These are phyloP conservation scores for Furcula furcula DNA, from an alignment of 2,888 invertebrate species.

Conservation along the genomic window DNA sequence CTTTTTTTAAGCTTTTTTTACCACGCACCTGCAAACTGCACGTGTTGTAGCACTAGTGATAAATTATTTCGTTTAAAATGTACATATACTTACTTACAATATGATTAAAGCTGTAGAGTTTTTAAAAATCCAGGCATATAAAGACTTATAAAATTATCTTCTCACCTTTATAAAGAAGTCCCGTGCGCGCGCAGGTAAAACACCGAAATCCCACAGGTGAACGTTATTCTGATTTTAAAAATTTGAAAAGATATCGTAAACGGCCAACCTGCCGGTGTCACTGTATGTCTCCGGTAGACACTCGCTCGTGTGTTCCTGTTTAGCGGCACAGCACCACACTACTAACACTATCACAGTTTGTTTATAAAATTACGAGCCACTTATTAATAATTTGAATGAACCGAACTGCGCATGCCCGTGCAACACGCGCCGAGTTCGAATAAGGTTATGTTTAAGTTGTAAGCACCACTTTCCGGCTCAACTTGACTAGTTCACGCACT, in stretches of 20 bases:
- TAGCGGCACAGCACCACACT: conserved; percentile 54
- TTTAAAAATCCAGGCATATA: neutral
- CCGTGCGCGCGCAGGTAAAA: conserved; percentile 78
- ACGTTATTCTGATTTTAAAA: conserved; percentile 63
- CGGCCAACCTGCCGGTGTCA: conserved; percentile 28
- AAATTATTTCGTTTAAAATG: conserved; percentile 12
- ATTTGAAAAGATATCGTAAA: conserved; percentile 39
- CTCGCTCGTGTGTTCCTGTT: conserved; percentile 54
- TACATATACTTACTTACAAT: neutral
- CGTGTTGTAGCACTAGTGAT: conserved; percentile 16
- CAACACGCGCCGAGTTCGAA: conserved; percentile 73
- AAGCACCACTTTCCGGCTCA: conserved; percentile 53
- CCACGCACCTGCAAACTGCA: conserved; percentile 29
- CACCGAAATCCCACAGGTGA: conserved; percentile 78
- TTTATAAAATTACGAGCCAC: conserved; percentile 74
- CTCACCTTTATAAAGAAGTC: conserved; percentile 72
- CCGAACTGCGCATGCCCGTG: conserved; percentile 73
- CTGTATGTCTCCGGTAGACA: conserved; percentile 24
- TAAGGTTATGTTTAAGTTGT: conserved; percentile 75
- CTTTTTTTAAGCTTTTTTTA: conserved; percentile 33
- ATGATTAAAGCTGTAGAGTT: neutral
- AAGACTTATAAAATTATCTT: conserved; percentile 1
- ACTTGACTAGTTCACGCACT: conserved; percentile 54
- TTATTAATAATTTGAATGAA: conserved; percentile 69
- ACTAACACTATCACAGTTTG: conserved; percentile 65